Evolutionary conservation across 1,140 invertebrate genomes (phyloP).

Genomic region (Galleria mellonella): DNA sequence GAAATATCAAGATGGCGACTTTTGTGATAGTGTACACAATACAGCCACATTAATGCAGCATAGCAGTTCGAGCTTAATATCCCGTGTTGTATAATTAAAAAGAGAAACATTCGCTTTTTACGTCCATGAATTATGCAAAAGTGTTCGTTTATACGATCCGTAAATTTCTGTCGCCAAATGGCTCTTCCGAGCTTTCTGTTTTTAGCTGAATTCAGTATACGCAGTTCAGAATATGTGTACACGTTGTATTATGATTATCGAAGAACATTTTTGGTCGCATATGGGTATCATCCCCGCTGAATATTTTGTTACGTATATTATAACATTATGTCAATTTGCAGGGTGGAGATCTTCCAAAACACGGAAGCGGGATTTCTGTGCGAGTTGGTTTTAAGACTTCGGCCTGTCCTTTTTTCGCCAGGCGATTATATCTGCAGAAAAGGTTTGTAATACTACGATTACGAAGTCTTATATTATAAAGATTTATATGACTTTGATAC

Average conservation of each 20-base stretch:
- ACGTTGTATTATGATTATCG: neutral
- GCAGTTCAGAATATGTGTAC: conserved; percentile 2
- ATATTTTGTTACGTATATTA: no score
- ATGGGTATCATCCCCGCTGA: no score
- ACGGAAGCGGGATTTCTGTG: conserved; percentile 99
- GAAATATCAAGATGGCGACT: conserved; percentile 4
- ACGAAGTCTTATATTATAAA: no score
- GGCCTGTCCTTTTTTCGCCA: conserved; percentile 97
- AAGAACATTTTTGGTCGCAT: no score
- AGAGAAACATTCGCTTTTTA: conserved; percentile 70
- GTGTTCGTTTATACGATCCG: conserved; percentile 63
- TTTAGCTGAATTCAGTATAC: conserved; percentile 24
- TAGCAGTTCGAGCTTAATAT: conserved; percentile 61
- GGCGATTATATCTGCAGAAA: conserved; percentile 99
- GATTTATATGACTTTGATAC: no score
- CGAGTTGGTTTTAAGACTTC: conserved; percentile 93
- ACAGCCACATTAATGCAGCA: conserved; percentile 30
- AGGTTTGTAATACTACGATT: conserved; percentile 78
- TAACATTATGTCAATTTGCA: conserved; percentile 13
- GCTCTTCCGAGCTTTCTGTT: conserved; percentile 37
- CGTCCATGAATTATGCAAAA: conserved; percentile 70
- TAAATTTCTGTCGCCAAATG: conserved; percentile 61
- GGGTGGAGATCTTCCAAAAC: conserved; percentile 99
- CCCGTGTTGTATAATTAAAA: conserved; percentile 71
- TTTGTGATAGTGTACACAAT: conserved; percentile 8